Base-by-base conservation (phyloP, 2,113 vertebrate species). In the Empidonax traillii region DNA sequence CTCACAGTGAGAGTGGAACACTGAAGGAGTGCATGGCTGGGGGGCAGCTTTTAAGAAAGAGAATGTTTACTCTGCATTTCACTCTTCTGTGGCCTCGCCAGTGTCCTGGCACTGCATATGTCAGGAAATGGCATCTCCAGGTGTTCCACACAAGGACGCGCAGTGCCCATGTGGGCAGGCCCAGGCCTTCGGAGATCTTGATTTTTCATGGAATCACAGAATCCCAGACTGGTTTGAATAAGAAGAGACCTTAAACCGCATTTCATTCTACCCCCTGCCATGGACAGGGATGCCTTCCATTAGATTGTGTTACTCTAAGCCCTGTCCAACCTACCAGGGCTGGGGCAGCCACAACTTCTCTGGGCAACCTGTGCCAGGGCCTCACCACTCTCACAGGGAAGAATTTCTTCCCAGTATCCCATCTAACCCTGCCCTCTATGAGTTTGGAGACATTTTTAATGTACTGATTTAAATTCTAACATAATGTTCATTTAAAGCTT, bases 1-100 rank as follows among this genome's bases (percentile, higher is more conserved):
- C 6, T 39, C 19, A 0, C 6, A 4, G 21, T 5, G 59, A 10
- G 14, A 2, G n/a, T 5, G 11, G 3, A 3, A 1, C 15, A 7
- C 17, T 12, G 37, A 7, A 17, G 3, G 12, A 22, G 43, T 4
- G 25, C 24, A 2, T 2, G 8, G n/a, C 35, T 31, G 3, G 0
- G 10, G 28, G 47, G 19, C 15, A 12, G 20, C 9, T 35, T 7
- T 30, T 16, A 4, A 59, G 43, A 35, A 53, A 16, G 28, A 58
- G 7, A 31, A 0, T 49, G 1, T 56, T 44, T 59, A 12, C 31
- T 86, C 13, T 19, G 0, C 12, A 4, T 16, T 19, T 53, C 33
- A 13, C 25, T 6, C 15, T 9, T 4, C 27, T 23, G 51, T 7
- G 8, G n/a, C n/a, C 39, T 47, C 39, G 15, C 46, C n/a, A 31